Percentiles rank a stretch among this genome's conserved stretches.
Conservation (phyloP, 1,140 invertebrate species). For the Camponotus pennsylvanicus region DNA sequence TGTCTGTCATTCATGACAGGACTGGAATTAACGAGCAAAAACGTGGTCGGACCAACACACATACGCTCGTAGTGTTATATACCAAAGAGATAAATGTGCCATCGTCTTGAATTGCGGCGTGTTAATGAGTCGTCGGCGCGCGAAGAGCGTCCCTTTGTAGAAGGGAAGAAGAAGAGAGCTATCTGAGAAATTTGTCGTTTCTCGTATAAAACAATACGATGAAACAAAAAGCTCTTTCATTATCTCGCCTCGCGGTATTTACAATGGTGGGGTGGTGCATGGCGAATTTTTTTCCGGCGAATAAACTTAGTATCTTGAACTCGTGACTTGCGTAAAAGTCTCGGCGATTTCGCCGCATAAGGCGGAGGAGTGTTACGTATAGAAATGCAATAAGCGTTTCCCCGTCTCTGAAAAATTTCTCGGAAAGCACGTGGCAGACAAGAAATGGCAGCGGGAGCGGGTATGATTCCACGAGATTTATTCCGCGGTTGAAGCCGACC, state of each 20-base stretch:
- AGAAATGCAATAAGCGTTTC: conserved; percentile 71
- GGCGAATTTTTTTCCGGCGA: conserved; percentile 29
- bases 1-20: neutral
- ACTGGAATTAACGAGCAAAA: conserved; percentile 9
- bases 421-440: conserved; percentile 62
- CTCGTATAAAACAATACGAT: neutral
- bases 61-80: neutral
- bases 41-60: neutral
- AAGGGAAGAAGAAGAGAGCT: neutral
- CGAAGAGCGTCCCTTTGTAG: neutral
- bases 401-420: conserved; percentile 67
- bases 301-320: conserved; percentile 42
- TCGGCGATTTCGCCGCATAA: neutral
- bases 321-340: conserved; percentile 20
- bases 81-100: neutral
- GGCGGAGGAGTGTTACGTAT: conserved; percentile 23
- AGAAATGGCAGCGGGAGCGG: conserved; percentile 68
- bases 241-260: neutral
- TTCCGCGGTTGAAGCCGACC: conserved; percentile 78
- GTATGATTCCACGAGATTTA: conserved; percentile 78
- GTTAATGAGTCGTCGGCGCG: neutral
- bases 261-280: neutral
- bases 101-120: neutral
- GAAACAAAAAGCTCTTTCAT: conserved; percentile 2
- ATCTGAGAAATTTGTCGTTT: neutral